phyloP scores from a whole-genome alignment of 2,113 vertebrate genomes.

The Panthera tigris region DNA sequence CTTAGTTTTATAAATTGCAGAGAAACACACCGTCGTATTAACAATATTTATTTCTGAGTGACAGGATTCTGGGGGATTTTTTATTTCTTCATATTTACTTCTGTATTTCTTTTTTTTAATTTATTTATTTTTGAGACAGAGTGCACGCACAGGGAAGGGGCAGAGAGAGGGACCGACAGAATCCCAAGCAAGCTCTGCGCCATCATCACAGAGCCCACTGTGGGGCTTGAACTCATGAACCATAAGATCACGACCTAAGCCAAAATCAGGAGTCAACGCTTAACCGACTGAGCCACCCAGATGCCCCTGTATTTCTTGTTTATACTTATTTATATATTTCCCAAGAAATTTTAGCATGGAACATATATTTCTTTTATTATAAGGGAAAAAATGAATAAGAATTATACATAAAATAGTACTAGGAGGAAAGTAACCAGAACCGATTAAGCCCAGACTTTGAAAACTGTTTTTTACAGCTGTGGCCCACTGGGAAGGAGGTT shows the following conservation, averaged over 20 bases:
- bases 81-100: constrained; percentile 35
- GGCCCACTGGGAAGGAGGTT: neutral
- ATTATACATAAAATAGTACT: neutral
- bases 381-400: neutral
- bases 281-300: no score
- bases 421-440: neutral
- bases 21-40: neutral
- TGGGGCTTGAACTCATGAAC: no score
- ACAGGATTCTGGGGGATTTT: neutral
- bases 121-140: neutral
- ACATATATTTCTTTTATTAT: neutral
- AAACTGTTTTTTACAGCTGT: neutral
- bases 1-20: constrained; percentile 24
- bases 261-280: no score
- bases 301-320: constrained; percentile 3
- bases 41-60: neutral
- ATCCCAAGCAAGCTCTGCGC: no score
- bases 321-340: neutral
- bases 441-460: neutral
- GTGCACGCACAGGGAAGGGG: no score
- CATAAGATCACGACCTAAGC: no score
- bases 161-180: no score
- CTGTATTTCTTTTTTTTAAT: constrained; percentile 20
- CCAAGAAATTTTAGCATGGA: constrained; percentile 28
- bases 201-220: no score